Base-by-base conservation (phyloP, 2,888 invertebrate species). In the Apamea monoglypha region DNA sequence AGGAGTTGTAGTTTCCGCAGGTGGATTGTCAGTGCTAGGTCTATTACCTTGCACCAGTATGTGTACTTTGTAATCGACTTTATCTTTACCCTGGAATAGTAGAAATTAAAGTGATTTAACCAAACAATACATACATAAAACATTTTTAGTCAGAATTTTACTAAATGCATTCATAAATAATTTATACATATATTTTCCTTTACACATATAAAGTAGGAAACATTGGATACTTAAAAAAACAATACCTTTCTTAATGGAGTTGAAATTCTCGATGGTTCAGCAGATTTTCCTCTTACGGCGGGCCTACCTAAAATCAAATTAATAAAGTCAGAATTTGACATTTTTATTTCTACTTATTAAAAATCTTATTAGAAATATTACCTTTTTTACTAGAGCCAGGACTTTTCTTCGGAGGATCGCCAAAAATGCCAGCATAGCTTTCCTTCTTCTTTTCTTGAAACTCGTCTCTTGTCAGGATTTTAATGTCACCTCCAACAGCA, bases 401-500 rank as follows among this genome's bases (percentile, higher is more conserved):
- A 56, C 94, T 93, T 91, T 93, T 96, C 86, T 93, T 96, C 0
- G 87, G 73, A n/a, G 94, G 90, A 64, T 95, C 94, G 64, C 96
- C 96, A 92, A 97, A 97, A 32, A 97, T 90, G 10, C 95, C 95
- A 2, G 96, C 95, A 92, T 96, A 97, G 85, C 95, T 96, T 87
- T 95, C 95, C 87, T 95, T 97, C 87, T 96, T 96, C 14, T 93
- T 89, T 90, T 96, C 97, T 88, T 96, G 94, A 85, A 96, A 96
- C 89, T 97, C 97, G 61, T 98, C 97, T 87, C 97, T 97, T 14
- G 97, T 97, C 66, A 98, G 94, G 86, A 98, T 98, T 87, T 98
- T 97, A 40, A 97, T 97, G 93, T 98, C 97, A 16, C 98, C 98
- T 47, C 97, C 97, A 5, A 98, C 98, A 78, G 97, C 96, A 70